Evolutionary conservation across 2,888 invertebrate genomes (phyloP).

Genomic region (Azorinus chamasolen): DNA sequence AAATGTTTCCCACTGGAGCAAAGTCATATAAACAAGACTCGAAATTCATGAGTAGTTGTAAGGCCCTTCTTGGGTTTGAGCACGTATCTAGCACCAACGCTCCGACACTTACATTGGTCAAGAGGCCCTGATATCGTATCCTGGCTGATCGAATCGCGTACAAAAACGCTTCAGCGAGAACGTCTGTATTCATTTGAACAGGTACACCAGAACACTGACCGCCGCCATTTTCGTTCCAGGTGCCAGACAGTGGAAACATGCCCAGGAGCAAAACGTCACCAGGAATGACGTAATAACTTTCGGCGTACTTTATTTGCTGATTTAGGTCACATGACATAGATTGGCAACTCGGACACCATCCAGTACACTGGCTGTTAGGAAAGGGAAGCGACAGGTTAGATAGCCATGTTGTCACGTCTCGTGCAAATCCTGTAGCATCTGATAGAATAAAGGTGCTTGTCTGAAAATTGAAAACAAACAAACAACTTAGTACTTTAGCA

Average conservation of each 20-base stretch:
- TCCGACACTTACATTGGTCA: conserved; percentile 69
- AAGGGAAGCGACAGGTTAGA: conserved; percentile 11
- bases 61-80: conserved; percentile 56
- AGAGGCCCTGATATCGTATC: conserved; percentile 62
- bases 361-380: conserved; percentile 53
- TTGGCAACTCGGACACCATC: conserved; percentile 74
- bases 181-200: conserved; percentile 50
- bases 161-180: conserved; percentile 71
- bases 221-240: conserved; percentile 31
- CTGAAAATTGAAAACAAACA: too few species aligned
- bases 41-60: conserved; percentile 71
- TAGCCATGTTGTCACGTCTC: conserved; percentile 10
- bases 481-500: too few species aligned
- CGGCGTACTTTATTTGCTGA: conserved; percentile 17
- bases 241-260: conserved; percentile 69
- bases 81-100: conserved; percentile 76
- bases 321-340: conserved; percentile 27
- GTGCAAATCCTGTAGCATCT: background rate
- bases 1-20: background rate
- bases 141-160: conserved; percentile 71
- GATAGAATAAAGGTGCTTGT: too few species aligned
- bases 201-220: conserved; percentile 61
- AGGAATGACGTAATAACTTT: conserved; percentile 54
- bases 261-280: conserved; percentile 76
- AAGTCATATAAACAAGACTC: conserved; percentile 70